These are phyloP conservation scores for Artibeus jamaicensis DNA, from an alignment of 2,797 vertebrate species.

Conservation along the genomic window DNA sequence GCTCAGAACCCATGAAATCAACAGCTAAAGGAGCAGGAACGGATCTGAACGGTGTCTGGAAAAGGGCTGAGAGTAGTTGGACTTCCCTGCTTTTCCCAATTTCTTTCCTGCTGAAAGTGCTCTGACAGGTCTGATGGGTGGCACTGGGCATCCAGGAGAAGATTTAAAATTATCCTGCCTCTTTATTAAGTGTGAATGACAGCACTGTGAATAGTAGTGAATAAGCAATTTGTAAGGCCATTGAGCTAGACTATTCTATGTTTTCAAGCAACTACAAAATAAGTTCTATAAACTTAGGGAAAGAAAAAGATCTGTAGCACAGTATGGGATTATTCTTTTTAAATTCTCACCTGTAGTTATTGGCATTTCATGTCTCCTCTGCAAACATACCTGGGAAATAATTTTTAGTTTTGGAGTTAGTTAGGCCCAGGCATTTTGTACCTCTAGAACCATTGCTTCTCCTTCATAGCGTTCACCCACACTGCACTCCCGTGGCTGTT, in stretches of 20 bases:
- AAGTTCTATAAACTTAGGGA: background rate
- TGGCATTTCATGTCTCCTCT: background rate
- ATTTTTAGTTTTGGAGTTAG: background rate
- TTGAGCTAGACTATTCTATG: background rate
- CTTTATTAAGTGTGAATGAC: constrained; percentile 16
- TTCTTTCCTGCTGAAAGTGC: background rate
- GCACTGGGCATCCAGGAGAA: background rate
- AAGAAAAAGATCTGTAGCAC: background rate
- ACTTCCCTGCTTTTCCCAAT: background rate
- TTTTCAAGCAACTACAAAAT: background rate
- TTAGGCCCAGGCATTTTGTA: background rate
- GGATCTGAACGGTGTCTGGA: background rate
- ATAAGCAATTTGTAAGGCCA: background rate
- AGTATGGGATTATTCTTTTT: background rate
- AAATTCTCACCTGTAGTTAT: background rate
- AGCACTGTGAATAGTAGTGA: background rate
- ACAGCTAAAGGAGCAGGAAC: background rate
- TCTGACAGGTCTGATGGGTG: background rate
- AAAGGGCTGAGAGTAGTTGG: background rate
- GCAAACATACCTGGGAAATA: background rate
- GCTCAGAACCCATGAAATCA: background rate
- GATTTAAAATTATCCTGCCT: background rate
- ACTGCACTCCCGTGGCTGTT: background rate
- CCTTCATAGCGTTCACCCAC: background rate
- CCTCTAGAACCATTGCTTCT: background rate